Base-by-base conservation (phyloP, 2,888 invertebrate species). In the Theristus sp. region DNA sequence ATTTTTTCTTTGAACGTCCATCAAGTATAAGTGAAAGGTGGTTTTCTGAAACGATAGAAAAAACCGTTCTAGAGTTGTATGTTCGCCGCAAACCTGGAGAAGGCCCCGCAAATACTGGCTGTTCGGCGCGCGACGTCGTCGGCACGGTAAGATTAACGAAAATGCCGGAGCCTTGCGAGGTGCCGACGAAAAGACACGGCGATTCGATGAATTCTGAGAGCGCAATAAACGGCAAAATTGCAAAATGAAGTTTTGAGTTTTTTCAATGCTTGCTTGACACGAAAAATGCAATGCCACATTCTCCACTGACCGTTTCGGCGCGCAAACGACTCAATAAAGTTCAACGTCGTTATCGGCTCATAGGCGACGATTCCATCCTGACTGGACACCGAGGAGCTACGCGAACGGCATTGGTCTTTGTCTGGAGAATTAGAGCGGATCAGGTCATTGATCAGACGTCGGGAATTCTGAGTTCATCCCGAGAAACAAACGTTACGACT, bases 161-260 rank as follows among this genome's bases (percentile, higher is more conserved):
- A 71, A 96, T 82, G 74, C 93, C 88, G 62, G 94, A 91, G 70
- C 98, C 98, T 70, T 89, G 82, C 76, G 89, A 90, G 68, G 94
- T 96, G 71, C 98, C 96, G 71, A 96, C 85, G 96, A 96, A 98
- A 66, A 98, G 80, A 69, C 91, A 91, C 67, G 96, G 91, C 73
- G 85, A 81, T 69, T 84, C 82, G 75, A 26, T 57, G 29, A 25
- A 57, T 52, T 93, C 93, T 91, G 76, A n/a, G 17, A 6, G 10
- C 6, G 38, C 38, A 38, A 38, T 38, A 6, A 38, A 38, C 6
- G 6, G 17, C 38, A 38, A 38, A 38, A 38, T 38, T 38, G 6
- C 38, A 38, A 38, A 38, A 38, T 38, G 38, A 38, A 38, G 17
- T 17, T 38, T 38, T 38, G 17, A 13, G 10, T n/a, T n/a, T n/a